Evolutionary conservation across 2,888 invertebrate species (phyloP).

Genomic region (Nymphalis c-album): DNA sequence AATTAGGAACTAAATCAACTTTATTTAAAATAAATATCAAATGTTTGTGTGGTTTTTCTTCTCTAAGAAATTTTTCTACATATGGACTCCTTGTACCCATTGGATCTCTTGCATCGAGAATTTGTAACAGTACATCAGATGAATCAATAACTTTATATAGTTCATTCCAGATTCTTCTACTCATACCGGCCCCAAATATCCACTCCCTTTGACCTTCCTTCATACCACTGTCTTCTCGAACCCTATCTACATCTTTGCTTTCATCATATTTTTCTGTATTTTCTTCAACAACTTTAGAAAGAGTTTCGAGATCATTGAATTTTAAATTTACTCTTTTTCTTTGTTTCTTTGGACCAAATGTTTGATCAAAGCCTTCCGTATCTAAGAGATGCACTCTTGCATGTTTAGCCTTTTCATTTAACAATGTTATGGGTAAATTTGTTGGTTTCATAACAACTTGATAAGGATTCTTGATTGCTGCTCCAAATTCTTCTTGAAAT

Average conservation of each 20-base stretch:
- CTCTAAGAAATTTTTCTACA: conserved; percentile 94
- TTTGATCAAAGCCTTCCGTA: conserved; percentile 95
- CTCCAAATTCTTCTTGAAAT: conserved; percentile 96
- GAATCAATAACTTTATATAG: conserved; percentile 99
- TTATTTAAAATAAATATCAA: conserved; percentile 98
- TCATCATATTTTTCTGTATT: conserved; percentile 89
- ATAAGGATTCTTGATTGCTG: conserved; percentile 97
- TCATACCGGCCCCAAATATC: conserved; percentile 97
- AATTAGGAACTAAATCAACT: conserved; percentile 96
- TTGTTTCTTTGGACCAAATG: conserved; percentile 96
- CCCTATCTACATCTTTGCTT: conserved; percentile 91
- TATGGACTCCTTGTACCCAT: conserved; percentile 96
- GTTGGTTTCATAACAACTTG: conserved; percentile 99
- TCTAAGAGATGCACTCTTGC: conserved; percentile 96
- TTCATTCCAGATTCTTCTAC: conserved; percentile 99
- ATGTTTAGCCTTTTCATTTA: conserved; percentile 95
- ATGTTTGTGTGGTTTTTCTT: conserved; percentile 98
- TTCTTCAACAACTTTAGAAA: conserved; percentile 87
- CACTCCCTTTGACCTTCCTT: conserved; percentile 93
- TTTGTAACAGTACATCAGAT: conserved; percentile 97
- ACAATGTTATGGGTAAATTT: conserved; percentile 94
- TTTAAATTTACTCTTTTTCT: conserved; percentile 93
- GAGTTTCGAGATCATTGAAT: conserved; percentile 88
- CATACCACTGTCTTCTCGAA: conserved; percentile 90
- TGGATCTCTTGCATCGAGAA: conserved; percentile 98